Percentiles rank a stretch among this genome's conserved stretches.
Conservation (phyloP, 2,888 invertebrate genomes). For the Cataglyphis albicans region DNA sequence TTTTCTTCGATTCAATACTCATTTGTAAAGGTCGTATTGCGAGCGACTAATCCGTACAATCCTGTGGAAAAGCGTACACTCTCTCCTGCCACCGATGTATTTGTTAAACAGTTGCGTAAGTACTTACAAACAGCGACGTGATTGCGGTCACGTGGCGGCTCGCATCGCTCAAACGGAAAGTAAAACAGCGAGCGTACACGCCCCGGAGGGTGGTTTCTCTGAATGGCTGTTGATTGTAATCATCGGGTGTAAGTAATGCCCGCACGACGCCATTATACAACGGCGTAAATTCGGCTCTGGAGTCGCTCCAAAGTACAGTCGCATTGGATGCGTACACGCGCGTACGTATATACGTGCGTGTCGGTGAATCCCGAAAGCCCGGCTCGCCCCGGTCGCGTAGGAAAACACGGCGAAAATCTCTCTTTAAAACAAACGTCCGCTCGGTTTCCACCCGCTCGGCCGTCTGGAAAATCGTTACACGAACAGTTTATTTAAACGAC, state of each 20-base stretch:
- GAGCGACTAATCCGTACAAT: conserved; percentile 49
- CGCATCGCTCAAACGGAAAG: conserved; percentile 82
- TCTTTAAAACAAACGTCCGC: conserved; percentile 44
- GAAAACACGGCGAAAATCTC: conserved; percentile 55
- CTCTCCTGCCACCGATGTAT: conserved; percentile 62
- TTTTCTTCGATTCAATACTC: neutral
- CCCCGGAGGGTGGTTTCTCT: conserved; percentile 82
- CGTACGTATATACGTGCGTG: conserved; percentile 6
- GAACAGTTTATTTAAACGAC: conserved; percentile 52
- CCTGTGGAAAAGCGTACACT: conserved; percentile 52
- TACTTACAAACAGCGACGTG: conserved; percentile 83
- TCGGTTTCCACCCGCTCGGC: conserved; percentile 23
- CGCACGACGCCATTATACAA: conserved; percentile 74
- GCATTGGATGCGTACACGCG: conserved; percentile 31
- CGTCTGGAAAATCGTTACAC: conserved; percentile 54
- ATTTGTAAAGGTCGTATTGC: neutral
- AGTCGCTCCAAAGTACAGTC: conserved; percentile 61
- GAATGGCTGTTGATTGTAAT: conserved; percentile 86
- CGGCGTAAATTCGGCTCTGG: conserved; percentile 68
- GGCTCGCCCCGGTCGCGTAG: conserved; percentile 39
- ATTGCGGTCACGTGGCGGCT: conserved; percentile 85
- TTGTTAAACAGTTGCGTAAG: conserved; percentile 83
- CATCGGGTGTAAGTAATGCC: conserved; percentile 85
- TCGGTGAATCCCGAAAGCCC: conserved; percentile 20
- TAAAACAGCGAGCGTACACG: conserved; percentile 80